Base-by-base conservation (phyloP, 2,888 invertebrate genomes). In the Peribatodes rhomboidaria region DNA sequence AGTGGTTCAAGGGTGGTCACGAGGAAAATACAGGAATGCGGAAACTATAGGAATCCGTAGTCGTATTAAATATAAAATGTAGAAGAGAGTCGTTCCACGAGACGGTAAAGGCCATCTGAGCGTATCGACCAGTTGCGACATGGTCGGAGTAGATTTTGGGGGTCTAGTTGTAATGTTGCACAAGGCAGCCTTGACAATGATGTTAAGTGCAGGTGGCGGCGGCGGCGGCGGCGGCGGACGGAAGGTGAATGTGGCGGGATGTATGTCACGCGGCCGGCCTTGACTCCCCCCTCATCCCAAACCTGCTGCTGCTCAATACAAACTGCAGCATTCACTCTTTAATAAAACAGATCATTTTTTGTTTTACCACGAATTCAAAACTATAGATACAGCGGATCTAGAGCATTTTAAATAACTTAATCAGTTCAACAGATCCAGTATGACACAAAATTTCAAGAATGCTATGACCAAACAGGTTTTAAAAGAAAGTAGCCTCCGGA, bases 221-320 rank as follows among this genome's bases (percentile, higher is more conserved):
- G 75, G 80, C 85, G 85, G 76, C 72, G 75, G 76, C 76, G 80
- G 75, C 76, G 80, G 80, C 85, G 85, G 88, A 83, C 89, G 87
- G 87, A 88, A 90, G 90, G 91, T 91, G 91, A 92, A 89, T 90
- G 89, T 87, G 83, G 87, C 84, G 87, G 88, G 88, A 90, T 90
- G 87, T 89, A 72, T 87, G 89, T 88, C 89, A 86, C 81, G 82
- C 85, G 81, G 85, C 77, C 82, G 89, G 88, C 92, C 92, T 90
- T 92, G 90, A 87, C 87, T 88, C 89, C 87, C 87, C 88, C 79
- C 85, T 84, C 80, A 86, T 81, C 85, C 86, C 77, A 74, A 78
- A 77, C 80, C 75, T 75, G 75, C 81, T 72, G 76, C 78, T 11
- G 76, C 76, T 71, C 74, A 69, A 55, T 69, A 73, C 73, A 77